Evolutionary conservation across 2,888 invertebrate species (phyloP), one percentile per base, ranked within the genome.

Genomic region (Drosophila longiperda): DNA sequence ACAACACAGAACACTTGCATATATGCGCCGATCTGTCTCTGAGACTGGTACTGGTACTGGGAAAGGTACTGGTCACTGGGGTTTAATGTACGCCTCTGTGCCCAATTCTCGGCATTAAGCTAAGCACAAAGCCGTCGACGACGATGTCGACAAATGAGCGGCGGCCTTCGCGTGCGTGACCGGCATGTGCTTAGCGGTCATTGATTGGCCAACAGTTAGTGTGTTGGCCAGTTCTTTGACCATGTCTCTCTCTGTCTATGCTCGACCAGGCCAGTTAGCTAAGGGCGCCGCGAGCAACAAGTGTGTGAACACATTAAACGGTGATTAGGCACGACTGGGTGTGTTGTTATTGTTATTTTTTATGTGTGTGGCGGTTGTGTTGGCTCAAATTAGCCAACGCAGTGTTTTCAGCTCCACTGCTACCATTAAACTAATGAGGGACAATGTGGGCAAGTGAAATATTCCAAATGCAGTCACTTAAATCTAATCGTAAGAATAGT

Each of bases 101-200:
- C 87, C 76, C 85, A 85, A 87, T 89, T 87, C 81, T 73, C 50
- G 53, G 61, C 66, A 67, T 54, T 68, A 50, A 66, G 55, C 40
- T 61, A 77, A 75, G 68, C 66, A 61, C 70, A 66, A 42, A 57
- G 57, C 42, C 42, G 55, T 40, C 17, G 36, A 7, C 20, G 52
- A 6, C 29, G 11, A 2, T 15, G 40, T 61, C 77, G 68, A 66
- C 69, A 54, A 70, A 73, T 60, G 67, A 78, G 75, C 34, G 79
- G 81, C 89, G 91, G 91, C 91, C 91, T 91, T 91, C 91, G 91
- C 82, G 83, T 87, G 87, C 91, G 89, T 90, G 91, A 80, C 80
- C 84, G 75, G 91, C 90, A 91, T 91, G 84, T 83, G 78, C 79
- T 87, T 87, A 82, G 87, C 89, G 86, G 86, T 88, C 84, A 86